Evolutionary conservation across 2,888 invertebrate genomes (phyloP).

Genomic region (Eristalinus aeneus): DNA sequence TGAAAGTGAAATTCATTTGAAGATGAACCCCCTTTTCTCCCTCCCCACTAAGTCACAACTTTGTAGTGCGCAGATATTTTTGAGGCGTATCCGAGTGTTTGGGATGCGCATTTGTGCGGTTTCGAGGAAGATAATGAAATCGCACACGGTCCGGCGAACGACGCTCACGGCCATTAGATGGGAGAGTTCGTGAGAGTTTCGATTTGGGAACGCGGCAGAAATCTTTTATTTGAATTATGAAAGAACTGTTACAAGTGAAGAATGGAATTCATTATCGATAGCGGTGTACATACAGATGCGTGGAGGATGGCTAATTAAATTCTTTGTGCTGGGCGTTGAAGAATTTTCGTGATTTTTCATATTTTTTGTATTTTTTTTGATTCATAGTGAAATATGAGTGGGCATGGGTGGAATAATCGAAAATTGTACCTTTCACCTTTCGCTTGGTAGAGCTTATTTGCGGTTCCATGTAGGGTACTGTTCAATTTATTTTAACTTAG

Average conservation of each 20-base stretch:
- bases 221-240: neutral
- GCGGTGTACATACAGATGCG: neutral
- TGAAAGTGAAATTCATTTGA: slow-evolving; percentile 36
- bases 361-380: neutral
- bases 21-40: too few species aligned
- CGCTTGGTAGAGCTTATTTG: neutral
- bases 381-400: neutral
- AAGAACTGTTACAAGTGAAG: slow-evolving; percentile 9
- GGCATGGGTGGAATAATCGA: neutral
- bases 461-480: too few species aligned
- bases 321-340: neutral
- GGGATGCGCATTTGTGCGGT: neutral
- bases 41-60: too few species aligned
- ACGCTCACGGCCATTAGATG: slow-evolving; percentile 33
- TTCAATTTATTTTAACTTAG: too few species aligned
- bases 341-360: neutral
- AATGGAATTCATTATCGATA: slow-evolving; percentile 24
- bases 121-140: neutral
- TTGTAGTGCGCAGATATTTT: slow-evolving; percentile 7
- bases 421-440: neutral
- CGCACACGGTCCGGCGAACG: neutral
- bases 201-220: slow-evolving; percentile 15
- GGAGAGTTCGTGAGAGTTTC: slow-evolving; percentile 39
- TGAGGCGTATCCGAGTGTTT: slow-evolving; percentile 33
- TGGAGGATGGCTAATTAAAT: slow-evolving; percentile 31